These are phyloP conservation scores for Erebia ligea DNA, from an alignment of 2,888 invertebrate species.

Conservation along the genomic window DNA sequence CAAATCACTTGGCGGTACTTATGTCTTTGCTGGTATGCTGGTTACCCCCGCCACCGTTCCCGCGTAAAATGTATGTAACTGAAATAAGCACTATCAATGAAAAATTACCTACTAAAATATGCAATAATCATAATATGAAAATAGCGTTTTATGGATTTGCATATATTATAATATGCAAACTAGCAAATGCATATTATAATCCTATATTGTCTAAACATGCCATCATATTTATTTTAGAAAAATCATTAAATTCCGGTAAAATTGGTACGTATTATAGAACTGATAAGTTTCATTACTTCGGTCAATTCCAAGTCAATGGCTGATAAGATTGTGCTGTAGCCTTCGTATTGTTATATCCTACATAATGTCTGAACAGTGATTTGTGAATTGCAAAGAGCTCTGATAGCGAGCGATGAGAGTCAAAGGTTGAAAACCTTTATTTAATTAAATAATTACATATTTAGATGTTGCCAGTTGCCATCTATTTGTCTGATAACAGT, in stretches of 20 bases:
- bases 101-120: no score
- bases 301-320: constrained; percentile 30
- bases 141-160: no score
- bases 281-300: constrained; percentile 22
- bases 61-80: no score
- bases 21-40: no score
- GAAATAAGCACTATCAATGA: no score
- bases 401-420: constrained; percentile 17
- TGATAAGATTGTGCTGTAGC: constrained; percentile 31
- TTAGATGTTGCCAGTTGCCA: not conserved
- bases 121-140: no score
- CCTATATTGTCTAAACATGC: not conserved
- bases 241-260: not conserved
- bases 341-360: not conserved
- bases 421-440: constrained; percentile 9
- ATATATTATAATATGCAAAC: no score
- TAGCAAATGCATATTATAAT: constrained; percentile 18
- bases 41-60: no score
- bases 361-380: constrained; percentile 21
- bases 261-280: constrained; percentile 4
- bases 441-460: not conserved
- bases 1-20: no score
- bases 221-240: not conserved
- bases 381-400: constrained; percentile 15
- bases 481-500: not conserved